phyloP scores from a whole-genome alignment of 64 coral and sea anemone genomes.

The Montipora capricornis region DNA sequence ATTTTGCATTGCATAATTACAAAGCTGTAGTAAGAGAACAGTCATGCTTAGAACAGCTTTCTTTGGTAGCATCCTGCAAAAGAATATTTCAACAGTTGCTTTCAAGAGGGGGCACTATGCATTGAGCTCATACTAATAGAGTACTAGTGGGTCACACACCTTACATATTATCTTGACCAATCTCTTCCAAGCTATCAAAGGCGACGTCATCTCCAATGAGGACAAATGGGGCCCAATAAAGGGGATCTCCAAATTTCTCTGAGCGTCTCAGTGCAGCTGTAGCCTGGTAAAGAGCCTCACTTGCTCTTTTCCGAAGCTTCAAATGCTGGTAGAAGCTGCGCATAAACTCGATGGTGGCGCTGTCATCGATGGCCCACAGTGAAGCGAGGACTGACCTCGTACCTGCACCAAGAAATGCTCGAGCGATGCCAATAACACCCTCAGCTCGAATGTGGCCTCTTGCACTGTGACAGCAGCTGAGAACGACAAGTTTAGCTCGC shows the following conservation, averaged over 20 bases:
- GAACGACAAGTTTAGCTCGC: slow-evolving; percentile 52
- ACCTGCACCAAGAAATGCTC: slow-evolving; percentile 63
- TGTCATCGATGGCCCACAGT: slow-evolving; percentile 23
- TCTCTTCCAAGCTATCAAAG: slow-evolving; percentile 20
- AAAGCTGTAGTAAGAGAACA: not conserved
- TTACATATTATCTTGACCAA: slow-evolving; percentile 6
- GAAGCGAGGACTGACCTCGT: slow-evolving; percentile 40
- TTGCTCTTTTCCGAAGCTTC: slow-evolving; percentile 28
- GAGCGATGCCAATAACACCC: slow-evolving; percentile 42
- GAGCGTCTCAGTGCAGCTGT: slow-evolving; percentile 4
- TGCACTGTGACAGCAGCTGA: slow-evolving; percentile 36
- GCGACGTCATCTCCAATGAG: slow-evolving; percentile 69
- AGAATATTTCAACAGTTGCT: not conserved
- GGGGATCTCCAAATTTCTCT: not conserved
- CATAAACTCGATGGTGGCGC: slow-evolving; percentile 30
- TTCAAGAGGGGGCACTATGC: not conserved
- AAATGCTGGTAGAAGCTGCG: slow-evolving; percentile 32
- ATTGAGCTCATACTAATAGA: not conserved
- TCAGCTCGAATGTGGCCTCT: slow-evolving; percentile 16
- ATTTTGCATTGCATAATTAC: not conserved
- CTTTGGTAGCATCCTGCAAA: not conserved
- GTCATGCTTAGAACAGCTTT: not conserved
- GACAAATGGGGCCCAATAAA: slow-evolving; percentile 51
- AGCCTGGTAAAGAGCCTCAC: slow-evolving; percentile 42
- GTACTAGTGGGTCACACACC: not conserved